Conservation (phyloP, 2,797 vertebrate species). For the Amazona ochrocephala region DNA sequence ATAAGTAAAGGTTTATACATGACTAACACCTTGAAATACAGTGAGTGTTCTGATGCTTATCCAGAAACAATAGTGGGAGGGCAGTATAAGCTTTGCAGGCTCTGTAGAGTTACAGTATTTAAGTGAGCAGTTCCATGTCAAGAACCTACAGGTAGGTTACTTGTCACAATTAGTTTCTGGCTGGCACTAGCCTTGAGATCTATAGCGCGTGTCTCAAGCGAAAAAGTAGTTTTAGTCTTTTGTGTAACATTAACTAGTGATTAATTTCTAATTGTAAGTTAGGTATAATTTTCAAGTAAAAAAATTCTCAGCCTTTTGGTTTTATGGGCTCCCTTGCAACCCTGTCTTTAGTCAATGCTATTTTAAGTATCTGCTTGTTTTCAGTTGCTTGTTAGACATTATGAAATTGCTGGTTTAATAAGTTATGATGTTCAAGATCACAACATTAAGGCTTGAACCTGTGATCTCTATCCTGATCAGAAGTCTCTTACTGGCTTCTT, state of each 20-base stretch:
- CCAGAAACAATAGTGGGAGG: neutral
- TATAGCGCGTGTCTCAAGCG: neutral
- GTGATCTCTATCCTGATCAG: neutral
- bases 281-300: neutral
- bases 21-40: neutral
- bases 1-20: neutral
- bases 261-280: neutral
- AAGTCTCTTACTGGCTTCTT: neutral
- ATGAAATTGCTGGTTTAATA: neutral
- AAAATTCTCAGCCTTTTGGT: neutral
- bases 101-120: neutral
- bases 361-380: neutral
- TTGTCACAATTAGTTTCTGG: neutral
- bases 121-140: neutral
- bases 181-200: neutral
- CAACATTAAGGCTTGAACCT: neutral
- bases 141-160: neutral
- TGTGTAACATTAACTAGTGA: neutral
- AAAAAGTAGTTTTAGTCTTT: neutral
- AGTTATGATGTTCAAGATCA: neutral
- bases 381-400: neutral
- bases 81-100: neutral
- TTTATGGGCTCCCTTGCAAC: neutral
- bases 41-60: neutral
- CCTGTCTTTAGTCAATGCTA: neutral